Evolutionary conservation across 64 coral and sea anemone genomes (phyloP), one percentile per base, ranked within the genome.

Genomic region (Stichodactyla mertensii): DNA sequence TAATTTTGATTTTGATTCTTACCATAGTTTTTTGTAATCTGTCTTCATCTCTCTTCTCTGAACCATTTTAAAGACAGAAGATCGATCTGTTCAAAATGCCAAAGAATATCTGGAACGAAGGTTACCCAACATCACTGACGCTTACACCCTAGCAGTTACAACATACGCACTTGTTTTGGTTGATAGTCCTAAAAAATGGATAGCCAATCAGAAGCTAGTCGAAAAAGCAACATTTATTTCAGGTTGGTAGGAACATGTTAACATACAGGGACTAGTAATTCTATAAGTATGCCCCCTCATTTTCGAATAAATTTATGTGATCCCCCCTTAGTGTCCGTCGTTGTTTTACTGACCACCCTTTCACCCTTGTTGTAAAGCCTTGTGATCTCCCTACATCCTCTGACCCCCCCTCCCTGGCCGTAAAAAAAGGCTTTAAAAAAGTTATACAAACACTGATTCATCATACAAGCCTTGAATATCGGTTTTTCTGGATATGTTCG

Each of bases 61-160:
- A 45, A 45, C 36, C 56, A 58, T 58, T 58, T 61, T 61, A 5
- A 13, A 61, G 59, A 0, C 11, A 61, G 87, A 89, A 51, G 52
- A 58, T 20, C 31, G 57, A 55, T 66, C 92, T 16, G 54, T 94
- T 51, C 60, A 77, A 23, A 86, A 70, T 64, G 92, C 88, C 62
- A 64, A 51, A 24, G 10, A 55, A 15, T 87, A 67, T 31, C 79
- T 94, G 36, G 85, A 94, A 15, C 66, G 77, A 58, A 81, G 90
- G 11, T 70, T 90, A 16, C 84, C 31, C 12, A 88, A 74, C 51
- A 77, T 91, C 14, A 90, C 90, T 80, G 86, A 77, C 16, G 88
- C 85, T 24, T 89, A 94, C 77, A 86, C 88, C 16, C 82, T 94
- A 83, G 85, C 92, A 16, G 80, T 94, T 23, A 94, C 92, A 69